Percentiles rank a stretch among this genome's conserved stretches.
Evolutionary conservation across 1,140 invertebrate species (phyloP).

Genomic region (Zaprionus davidi): DNA sequence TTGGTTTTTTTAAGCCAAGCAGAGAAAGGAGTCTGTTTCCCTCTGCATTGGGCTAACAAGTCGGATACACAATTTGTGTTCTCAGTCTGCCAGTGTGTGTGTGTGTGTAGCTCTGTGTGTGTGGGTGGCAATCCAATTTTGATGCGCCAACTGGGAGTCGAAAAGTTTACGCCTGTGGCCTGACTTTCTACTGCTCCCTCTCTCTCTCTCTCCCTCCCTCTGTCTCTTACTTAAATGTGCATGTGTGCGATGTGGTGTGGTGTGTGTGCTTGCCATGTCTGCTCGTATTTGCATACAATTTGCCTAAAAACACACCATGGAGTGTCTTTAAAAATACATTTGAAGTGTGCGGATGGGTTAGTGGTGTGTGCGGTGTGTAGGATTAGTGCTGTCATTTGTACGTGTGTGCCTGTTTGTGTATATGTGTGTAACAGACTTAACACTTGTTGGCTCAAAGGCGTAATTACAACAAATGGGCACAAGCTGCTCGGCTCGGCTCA

Average conservation of each 20-base stretch:
- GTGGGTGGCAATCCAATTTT: conserved; percentile 76
- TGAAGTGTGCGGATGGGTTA: conserved; percentile 47
- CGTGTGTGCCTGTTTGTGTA: conserved; percentile 6
- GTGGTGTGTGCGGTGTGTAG: conserved; percentile 29
- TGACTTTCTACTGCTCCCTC: conserved; percentile 41
- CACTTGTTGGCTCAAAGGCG: conserved; percentile 80
- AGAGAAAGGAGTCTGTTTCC: not conserved
- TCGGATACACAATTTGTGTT: conserved; percentile 16
- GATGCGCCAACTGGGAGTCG: conserved; percentile 56
- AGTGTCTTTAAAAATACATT: conserved; percentile 82
- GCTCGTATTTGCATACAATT: conserved; percentile 80
- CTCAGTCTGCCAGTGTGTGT: not conserved
- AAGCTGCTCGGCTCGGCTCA: conserved; percentile 26
- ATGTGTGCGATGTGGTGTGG: not conserved
- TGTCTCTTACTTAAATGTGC: not conserved
- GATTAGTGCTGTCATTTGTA: conserved; percentile 24
- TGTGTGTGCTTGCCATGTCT: conserved; percentile 22
- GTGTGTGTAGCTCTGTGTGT: conserved; percentile 12
- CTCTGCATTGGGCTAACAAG: conserved; percentile 7
- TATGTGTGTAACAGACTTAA: conserved; percentile 53
- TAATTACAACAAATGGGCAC: conserved; percentile 79
- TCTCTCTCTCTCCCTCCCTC: conserved; percentile 20
- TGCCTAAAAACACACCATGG: conserved; percentile 79
- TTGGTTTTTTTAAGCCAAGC: conserved; percentile 14
- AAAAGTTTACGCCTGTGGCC: conserved; percentile 48